Conservation (phyloP, 2,113 vertebrate genomes). For the Chelonoidis abingdonii region DNA sequence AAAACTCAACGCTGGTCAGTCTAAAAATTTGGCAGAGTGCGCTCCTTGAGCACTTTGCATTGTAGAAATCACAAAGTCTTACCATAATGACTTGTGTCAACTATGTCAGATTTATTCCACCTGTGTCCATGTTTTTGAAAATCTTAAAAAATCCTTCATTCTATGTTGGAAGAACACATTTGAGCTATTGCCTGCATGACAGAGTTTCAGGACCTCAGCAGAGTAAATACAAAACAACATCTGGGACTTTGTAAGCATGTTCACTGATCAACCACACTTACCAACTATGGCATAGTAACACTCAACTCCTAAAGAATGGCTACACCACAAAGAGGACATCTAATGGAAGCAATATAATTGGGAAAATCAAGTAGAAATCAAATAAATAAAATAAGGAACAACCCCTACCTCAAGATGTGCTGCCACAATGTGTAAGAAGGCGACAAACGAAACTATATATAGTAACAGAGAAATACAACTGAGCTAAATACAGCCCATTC, state of each 20-base stretch:
- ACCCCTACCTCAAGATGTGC: background rate
- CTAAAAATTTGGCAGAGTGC: background rate
- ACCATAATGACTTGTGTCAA: background rate
- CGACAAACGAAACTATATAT: background rate
- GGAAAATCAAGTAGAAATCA: background rate
- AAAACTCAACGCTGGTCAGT: background rate
- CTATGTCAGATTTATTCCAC: background rate
- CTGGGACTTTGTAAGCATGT: background rate
- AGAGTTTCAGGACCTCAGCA: accelerated
- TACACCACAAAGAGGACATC: background rate
- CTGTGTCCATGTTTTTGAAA: background rate
- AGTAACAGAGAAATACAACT: background rate
- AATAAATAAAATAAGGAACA: background rate
- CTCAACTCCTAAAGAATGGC: background rate
- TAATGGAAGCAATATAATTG: background rate
- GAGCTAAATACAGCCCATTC: background rate
- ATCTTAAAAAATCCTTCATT: background rate
- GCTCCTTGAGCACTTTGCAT: background rate
- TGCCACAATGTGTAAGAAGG: background rate
- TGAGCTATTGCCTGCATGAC: background rate
- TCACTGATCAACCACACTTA: background rate
- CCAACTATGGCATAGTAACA: background rate
- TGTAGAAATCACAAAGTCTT: background rate
- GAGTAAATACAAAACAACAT: background rate
- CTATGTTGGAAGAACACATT: background rate